Evolutionary conservation across 1,140 invertebrate genomes (phyloP).

Genomic region (Lutraria rhynchaena): DNA sequence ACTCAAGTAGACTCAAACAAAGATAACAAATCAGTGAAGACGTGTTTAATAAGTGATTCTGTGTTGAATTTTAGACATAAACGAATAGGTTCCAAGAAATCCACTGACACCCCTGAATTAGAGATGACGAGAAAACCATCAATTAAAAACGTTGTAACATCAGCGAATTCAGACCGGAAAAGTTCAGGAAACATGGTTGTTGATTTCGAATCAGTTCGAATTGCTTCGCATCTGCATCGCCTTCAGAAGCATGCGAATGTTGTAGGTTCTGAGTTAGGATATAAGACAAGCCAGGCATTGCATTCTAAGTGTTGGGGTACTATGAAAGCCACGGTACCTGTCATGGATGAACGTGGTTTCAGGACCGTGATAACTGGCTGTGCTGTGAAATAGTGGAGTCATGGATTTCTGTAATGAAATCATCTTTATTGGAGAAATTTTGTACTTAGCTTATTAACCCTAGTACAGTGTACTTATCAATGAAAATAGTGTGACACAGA

Average conservation of each 20-base stretch:
- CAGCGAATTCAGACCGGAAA: too few species aligned
- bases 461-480: too few species aligned
- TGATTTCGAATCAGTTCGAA: constrained; percentile 3
- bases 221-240: constrained; percentile 8
- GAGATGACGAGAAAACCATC: too few species aligned
- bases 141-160: too few species aligned
- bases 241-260: neutral
- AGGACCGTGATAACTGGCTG: constrained; percentile 5
- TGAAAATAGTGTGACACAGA: too few species aligned
- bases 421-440: too few species aligned
- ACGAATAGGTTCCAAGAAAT: neutral
- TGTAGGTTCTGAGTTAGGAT: too few species aligned
- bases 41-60: neutral
- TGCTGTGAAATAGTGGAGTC: neutral
- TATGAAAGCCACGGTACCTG: neutral
- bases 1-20: neutral
- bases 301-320: neutral
- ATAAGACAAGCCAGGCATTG: neutral
- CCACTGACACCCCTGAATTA: neutral
- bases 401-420: too few species aligned
- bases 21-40: too few species aligned
- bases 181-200: neutral
- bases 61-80: constrained; percentile 16
- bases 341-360: constrained; percentile 6
- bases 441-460: too few species aligned